Evolutionary conservation across 2,797 vertebrate genomes (phyloP), one percentile per base, ranked within the genome.

Genomic region (Rhinatrema bivittatum): DNA sequence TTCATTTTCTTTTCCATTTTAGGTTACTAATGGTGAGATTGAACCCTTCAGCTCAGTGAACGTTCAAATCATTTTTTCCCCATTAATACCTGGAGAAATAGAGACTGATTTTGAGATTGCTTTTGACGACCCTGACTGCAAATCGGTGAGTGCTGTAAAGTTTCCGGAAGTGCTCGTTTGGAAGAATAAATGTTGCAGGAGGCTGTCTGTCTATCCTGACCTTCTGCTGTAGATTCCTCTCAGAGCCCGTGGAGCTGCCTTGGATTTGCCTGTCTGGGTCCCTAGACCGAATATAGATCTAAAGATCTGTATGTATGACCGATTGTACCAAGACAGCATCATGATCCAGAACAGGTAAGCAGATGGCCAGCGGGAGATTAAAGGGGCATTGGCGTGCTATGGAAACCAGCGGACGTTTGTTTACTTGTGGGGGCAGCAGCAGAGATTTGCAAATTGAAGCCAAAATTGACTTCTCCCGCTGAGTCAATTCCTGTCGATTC

Each of bases 221-320:
- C 13, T 19, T 26, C 9, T 20, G 34, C 25, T 27, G 51, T 69
- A 89, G 86, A 86, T 89, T 43, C 29, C 49, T 34, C 74, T 97
- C 46, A 74, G 65, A 16, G 88, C 71, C 23, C 10, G 5, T 0
- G 93, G 88, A 0, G 21, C 78, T 12, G 79, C 84, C 0, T 3
- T 78, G 12, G 76, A 78, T 1, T 47, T 87, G 34, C 94, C 94
- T 0, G 79, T 97, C 12, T 91, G 86, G 82, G 74, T 95, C 45
- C 60, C 71, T n/a, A 62, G 62, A 25, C 78, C 89, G 26, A 79
- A 11, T 3, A 24, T 94, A 11, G 88, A 98, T 52, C 65, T 98
- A 9, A 94, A 84, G 76, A 93, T 96, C 57, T 98, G 94, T 69
- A 80, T 76, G 74, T 94, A 89, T 4, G 81, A 93, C 47, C 62